Percentiles rank a stretch among this genome's conserved stretches.
Conservation (phyloP, 2,113 vertebrate genomes). For the Nibea coibor region DNA sequence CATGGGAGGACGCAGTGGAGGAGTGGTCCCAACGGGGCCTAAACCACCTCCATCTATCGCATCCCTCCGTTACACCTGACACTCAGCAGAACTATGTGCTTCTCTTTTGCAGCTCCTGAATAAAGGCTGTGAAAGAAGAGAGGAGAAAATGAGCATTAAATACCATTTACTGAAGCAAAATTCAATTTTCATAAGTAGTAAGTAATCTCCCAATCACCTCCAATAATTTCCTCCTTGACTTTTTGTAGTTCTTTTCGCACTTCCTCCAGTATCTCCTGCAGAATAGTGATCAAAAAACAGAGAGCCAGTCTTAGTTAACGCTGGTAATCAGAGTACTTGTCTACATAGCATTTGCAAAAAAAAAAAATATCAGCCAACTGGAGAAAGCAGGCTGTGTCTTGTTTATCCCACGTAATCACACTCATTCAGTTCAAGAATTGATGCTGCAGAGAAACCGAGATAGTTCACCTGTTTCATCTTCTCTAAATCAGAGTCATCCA, state of each 20-base stretch:
- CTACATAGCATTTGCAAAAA: neutral
- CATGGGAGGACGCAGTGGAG: conserved; percentile 63
- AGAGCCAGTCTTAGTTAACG: neutral
- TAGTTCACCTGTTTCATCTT: conserved; percentile 90
- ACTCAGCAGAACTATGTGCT: conserved; percentile 84
- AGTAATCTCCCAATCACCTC: conserved; percentile 76
- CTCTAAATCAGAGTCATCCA: conserved; percentile 89
- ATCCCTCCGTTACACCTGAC: conserved; percentile 64
- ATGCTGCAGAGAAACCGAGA: neutral
- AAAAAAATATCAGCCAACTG: neutral
- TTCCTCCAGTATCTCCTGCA: conserved; percentile 92
- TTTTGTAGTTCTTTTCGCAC: conserved; percentile 93
- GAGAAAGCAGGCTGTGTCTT: neutral
- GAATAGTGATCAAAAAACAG: neutral
- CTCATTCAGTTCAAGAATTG: neutral
- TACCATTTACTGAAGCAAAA: neutral
- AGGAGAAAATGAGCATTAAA: neutral
- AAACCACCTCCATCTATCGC: conserved; percentile 51
- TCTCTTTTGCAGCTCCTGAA: conserved; percentile 91
- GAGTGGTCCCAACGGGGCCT: conserved; percentile 46
- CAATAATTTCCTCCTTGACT: conserved; percentile 94
- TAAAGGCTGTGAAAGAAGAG: conserved; percentile 83
- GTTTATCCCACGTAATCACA: neutral
- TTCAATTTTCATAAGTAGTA: neutral
- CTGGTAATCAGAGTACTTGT: neutral